Conservation (phyloP, 2,888 invertebrate species). For the Drosophila demipolita region DNA sequence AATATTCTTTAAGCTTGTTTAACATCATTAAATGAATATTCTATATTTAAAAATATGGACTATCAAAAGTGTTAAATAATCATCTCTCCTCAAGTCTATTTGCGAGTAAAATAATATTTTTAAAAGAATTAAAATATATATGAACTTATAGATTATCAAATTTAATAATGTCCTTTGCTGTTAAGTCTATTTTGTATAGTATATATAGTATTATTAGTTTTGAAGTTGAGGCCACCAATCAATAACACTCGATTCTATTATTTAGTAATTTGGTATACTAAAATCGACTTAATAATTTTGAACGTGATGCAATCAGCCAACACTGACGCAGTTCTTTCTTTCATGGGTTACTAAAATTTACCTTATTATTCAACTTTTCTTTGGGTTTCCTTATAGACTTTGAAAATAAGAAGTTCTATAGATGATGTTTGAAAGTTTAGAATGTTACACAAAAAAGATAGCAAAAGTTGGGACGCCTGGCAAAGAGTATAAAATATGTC, state of each 20-base stretch:
- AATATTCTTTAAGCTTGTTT: background rate
- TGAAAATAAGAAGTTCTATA: background rate
- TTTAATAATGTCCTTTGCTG: background rate
- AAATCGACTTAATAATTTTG: background rate
- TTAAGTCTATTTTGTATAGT: background rate
- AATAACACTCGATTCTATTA: background rate
- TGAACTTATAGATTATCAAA: background rate
- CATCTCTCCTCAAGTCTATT: background rate
- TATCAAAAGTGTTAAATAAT: background rate
- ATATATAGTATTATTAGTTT: background rate
- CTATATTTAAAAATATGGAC: background rate
- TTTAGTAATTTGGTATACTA: background rate
- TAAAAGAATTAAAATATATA: background rate
- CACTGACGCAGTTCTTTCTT: background rate
- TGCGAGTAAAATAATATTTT: background rate
- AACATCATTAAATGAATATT: background rate
- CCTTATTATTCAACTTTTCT: background rate
- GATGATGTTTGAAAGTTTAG: background rate
- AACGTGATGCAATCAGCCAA: background rate
- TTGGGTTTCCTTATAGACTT: background rate
- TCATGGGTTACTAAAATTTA: background rate
- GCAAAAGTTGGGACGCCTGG: background rate
- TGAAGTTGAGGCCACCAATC: background rate
- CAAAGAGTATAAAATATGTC: constrained; percentile 8
- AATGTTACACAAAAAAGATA: background rate